Conservation (phyloP, 2,797 vertebrate genomes). For the Mus caroli region DNA sequence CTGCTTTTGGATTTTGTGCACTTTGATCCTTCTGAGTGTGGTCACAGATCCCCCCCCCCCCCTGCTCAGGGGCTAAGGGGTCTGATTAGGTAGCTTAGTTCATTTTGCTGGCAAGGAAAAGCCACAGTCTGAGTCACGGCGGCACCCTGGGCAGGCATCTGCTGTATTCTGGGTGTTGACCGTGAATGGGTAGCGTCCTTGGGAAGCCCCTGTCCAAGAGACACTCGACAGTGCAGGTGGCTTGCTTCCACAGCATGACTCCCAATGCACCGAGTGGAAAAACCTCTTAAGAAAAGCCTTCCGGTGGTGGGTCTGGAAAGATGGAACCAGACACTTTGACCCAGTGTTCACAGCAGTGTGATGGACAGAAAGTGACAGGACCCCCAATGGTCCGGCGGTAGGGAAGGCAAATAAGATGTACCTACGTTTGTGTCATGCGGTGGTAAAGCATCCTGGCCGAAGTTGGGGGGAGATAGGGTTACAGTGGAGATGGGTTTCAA, state of each 20-base stretch:
- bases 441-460: not conserved
- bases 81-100: not conserved
- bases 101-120: not conserved
- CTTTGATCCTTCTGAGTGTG: not conserved
- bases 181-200: fast-evolving
- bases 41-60: not conserved
- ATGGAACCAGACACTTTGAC: not conserved
- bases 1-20: fast-evolving
- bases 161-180: not conserved
- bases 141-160: fast-evolving
- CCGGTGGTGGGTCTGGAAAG: not conserved
- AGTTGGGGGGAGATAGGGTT: not conserved
- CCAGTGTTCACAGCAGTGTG: not conserved
- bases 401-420: not conserved
- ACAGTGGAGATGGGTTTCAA: not conserved
- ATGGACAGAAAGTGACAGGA: not conserved
- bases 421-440: no score
- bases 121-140: fast-evolving
- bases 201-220: not conserved
- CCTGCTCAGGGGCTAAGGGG: not conserved
- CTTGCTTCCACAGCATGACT: fast-evolving
- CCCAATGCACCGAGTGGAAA: fast-evolving
- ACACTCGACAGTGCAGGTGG: fast-evolving
- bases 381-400: not conserved
- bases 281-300: not conserved